These are phyloP conservation scores for Gorsachius goisagi DNA, from an alignment of 2,113 vertebrate genomes.

Conservation along the genomic window DNA sequence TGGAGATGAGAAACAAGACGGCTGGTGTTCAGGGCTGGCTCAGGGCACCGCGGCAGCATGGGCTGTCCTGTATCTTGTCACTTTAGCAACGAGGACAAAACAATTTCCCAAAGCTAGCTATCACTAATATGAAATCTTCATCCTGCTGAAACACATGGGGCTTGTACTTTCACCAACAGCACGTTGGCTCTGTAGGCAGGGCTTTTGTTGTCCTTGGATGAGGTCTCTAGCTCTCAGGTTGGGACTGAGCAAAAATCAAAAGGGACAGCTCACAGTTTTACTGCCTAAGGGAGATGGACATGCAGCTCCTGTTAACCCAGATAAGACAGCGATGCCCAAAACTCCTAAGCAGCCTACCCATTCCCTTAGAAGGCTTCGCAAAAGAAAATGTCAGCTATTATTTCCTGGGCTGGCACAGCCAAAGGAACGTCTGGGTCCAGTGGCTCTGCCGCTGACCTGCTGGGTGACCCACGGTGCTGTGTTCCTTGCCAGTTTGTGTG, in stretches of 20 bases:
- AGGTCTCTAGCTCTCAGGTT: background rate
- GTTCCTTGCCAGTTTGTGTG: background rate
- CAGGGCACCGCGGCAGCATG: background rate
- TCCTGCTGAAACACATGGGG: background rate
- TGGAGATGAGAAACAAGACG: background rate
- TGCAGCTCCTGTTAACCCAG: background rate
- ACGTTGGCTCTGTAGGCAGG: rapidly evolving
- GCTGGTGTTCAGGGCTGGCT: background rate
- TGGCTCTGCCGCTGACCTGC: background rate
- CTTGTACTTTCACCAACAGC: background rate
- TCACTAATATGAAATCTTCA: background rate
- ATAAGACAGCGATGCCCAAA: background rate
- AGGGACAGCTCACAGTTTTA: background rate
- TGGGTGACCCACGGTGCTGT: background rate
- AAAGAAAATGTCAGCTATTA: background rate
- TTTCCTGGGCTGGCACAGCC: background rate
- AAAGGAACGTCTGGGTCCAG: background rate
- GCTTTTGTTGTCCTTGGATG: rapidly evolving
- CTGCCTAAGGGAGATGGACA: background rate
- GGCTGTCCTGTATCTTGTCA: background rate
- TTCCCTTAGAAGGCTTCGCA: background rate
- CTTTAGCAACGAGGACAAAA: background rate
- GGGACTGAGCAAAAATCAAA: background rate
- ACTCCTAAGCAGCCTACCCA: background rate
- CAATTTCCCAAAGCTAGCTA: background rate